Evolutionary conservation across 2,888 invertebrate species (phyloP), one percentile per base, ranked within the genome.

Genomic region (Drosophila seclusa): DNA sequence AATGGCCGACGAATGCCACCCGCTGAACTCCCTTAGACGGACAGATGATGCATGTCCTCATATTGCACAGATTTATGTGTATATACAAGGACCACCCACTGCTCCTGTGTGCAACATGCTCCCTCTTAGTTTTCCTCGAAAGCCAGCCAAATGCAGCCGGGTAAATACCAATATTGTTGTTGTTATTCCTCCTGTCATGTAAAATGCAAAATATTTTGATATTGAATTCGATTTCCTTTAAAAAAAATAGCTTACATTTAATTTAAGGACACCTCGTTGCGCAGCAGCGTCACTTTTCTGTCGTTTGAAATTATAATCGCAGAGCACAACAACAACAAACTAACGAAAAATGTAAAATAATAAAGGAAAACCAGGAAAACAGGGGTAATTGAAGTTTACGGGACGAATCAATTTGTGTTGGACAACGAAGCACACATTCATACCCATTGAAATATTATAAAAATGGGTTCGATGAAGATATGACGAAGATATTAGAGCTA

Each of bases 11-110:
- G 48, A 54, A 42, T 52, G 40, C 77, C 53, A 67, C 80, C 80
- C 67, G 68, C 67, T 68, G 82, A 45, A 27, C 21, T 73, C 64
- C 63, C 42, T 74, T 65, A 74, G 77, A 34, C 45, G 34, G 42
- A 45, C 70, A 76, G 61, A 68, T 81, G 87, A 86, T 88, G 89
- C 89, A 87, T 82, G 64, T 29, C 59, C 77, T 88, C 82, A 73
- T 69, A 76, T 83, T 81, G 67, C 82, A 72, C 68, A 89, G 89
- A 85, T 85, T 89, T 88, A 85, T 83, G 13, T 36, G 21, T 36
- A 54, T 38, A 36, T n/a, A n/a, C 31, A 59, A 54, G 54, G 55
- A 38, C 65, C 80, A 72, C 52, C 58, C 64, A 71, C 59, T n/a
- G 59, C 29, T 40, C 21, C 38, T 40, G 34, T 65, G 27, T 32